Evolutionary conservation across 2,888 invertebrate genomes (phyloP), one percentile per base, ranked within the genome.

Genomic region (Laspeyria flexula): DNA sequence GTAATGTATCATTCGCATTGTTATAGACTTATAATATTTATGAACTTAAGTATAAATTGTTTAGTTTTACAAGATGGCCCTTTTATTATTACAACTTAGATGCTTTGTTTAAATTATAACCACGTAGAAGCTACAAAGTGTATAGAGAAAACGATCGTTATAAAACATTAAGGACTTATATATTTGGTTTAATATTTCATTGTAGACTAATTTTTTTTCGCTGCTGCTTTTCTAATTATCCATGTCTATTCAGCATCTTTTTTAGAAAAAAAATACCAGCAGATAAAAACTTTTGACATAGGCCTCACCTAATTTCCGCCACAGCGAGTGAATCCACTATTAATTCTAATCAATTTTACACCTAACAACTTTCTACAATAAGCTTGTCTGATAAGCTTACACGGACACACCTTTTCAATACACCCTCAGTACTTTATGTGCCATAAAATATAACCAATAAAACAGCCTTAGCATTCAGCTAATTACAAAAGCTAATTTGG

Each of bases 1-100:
- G n/a, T 61, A 31, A 51, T 55, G 40, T 33, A 31, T 59, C 38
- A 54, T 56, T 62, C 21, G 34, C 48, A 42, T 55, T 47, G 45
- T 51, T 50, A 49, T n/a, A n/a, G n/a, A n/a, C n/a, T n/a, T n/a
- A n/a, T 47, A 40, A 40, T 34, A 13, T 40, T 34, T 40, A 29
- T 33, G 12, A 29, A 34, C 34, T 40, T 18, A 6, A 34, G 16
- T 18, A 9, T 34, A 40, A 27, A 9, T 12, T 39, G 31, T 12
- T 12, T 23, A 29, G 11, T 13, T 31, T 23, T n/a, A 35, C 11
- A 9, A 11, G 18, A 35, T 16, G 10, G n/a, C 11, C 27, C 23
- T 10, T 40, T 41, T 31, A 23, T 33, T 25, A 25, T 31, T 31
- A 31, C 4, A 31, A 13, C 12, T 13, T 31, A 31, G 31, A 31